phyloP scores from a whole-genome alignment of 2,797 vertebrate species.

The Aselliscus stoliczkanus region DNA sequence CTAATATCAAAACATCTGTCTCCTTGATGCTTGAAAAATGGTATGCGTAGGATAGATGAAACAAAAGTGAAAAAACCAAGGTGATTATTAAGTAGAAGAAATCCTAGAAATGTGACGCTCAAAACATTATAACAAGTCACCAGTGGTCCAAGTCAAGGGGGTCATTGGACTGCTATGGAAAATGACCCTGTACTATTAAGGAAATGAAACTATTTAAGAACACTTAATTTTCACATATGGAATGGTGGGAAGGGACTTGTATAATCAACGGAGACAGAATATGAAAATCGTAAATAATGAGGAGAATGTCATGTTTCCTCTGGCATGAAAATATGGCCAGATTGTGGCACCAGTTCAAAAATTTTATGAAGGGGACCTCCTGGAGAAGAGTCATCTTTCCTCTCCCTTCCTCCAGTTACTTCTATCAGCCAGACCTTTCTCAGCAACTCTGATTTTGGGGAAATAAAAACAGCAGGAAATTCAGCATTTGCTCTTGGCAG shows the following conservation, averaged over 20 bases:
- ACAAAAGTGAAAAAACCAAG: not conserved
- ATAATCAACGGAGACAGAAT: not conserved
- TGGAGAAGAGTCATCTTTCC: not conserved
- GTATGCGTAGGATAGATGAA: not conserved
- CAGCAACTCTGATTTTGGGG: conserved; percentile 29
- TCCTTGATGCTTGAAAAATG: not conserved
- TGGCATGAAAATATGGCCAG: conserved; percentile 48
- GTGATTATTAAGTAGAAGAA: not conserved
- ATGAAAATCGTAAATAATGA: conserved; percentile 15
- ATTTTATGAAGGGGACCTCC: not conserved
- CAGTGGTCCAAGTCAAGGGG: not conserved
- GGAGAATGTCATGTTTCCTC: not conserved
- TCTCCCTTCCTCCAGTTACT: not conserved
- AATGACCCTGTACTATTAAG: not conserved
- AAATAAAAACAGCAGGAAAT: conserved; percentile 64
- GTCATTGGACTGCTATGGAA: not conserved
- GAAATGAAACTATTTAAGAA: not conserved
- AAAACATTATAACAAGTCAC: not conserved
- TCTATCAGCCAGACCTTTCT: conserved; percentile 25
- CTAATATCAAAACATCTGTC: not conserved
- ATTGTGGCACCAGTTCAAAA: conserved; percentile 46
- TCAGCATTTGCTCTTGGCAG: conserved; percentile 57
- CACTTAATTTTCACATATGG: not conserved
- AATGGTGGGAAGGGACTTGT: not conserved
- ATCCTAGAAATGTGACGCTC: not conserved